phyloP scores from a whole-genome alignment of 1,140 invertebrate species.

The Pseudomyrmex pallidus region DNA sequence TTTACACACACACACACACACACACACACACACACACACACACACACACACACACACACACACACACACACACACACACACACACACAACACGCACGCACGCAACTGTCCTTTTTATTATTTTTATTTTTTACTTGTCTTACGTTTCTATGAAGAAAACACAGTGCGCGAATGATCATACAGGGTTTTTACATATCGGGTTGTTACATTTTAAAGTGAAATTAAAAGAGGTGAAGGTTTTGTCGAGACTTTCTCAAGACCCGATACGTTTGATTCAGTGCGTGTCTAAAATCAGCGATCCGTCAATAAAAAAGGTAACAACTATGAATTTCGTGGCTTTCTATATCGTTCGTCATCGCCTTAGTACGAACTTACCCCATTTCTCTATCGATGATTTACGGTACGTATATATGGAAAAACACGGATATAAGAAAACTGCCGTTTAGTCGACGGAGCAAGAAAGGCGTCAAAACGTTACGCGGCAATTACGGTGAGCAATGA shows the following conservation, averaged over 20 bases:
- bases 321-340: constrained; percentile 27
- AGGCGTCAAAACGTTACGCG: background rate
- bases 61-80: background rate
- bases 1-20: constrained; percentile 3
- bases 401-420: background rate
- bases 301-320: constrained; percentile 16
- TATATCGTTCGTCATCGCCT: constrained; percentile 28
- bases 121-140: background rate
- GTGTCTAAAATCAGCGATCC: constrained; percentile 41
- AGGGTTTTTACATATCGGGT: background rate
- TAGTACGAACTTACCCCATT: constrained; percentile 7
- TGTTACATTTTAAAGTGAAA: constrained; percentile 9
- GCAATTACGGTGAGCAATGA: constrained; percentile 38
- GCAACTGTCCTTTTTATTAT: background rate
- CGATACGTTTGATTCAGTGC: constrained; percentile 37
- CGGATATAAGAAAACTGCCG: background rate
- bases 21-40: constrained; percentile 3
- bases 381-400: background rate
- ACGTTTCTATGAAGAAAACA: background rate
- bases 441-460: background rate
- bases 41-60: constrained; percentile 8
- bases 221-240: constrained; percentile 20
- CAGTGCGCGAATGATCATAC: background rate
- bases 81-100: too few species aligned
- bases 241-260: constrained; percentile 42